These are phyloP conservation scores for Metellina segmentata DNA, from an alignment of 2,888 invertebrate species.

Conservation along the genomic window DNA sequence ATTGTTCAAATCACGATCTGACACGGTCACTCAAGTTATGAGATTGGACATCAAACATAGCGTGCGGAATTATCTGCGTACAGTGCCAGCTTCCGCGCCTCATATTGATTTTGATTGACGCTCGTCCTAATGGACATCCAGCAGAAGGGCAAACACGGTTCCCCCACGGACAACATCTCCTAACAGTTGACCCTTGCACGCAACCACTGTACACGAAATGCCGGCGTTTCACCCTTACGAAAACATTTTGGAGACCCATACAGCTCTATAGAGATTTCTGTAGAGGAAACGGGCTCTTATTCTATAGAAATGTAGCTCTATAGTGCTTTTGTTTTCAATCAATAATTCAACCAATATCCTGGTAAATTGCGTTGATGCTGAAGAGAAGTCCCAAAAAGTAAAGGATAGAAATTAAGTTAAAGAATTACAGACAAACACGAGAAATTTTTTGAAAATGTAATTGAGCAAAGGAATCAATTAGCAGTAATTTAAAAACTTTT, in stretches of 20 bases:
- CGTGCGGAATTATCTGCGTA: conserved; percentile 57
- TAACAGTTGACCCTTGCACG: conserved; percentile 39
- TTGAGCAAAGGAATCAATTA: too few relatives aligned
- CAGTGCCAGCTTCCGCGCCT: conserved; percentile 48
- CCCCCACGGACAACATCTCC: conserved; percentile 25
- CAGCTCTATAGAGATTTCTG: not conserved
- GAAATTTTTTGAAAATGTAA: too few relatives aligned
- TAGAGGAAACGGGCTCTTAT: not conserved
- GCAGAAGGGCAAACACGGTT: conserved; percentile 57
- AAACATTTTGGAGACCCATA: not conserved
- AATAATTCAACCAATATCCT: not conserved
- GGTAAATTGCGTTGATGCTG: not conserved
- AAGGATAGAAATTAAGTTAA: not conserved
- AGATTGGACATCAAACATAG: conserved; percentile 39
- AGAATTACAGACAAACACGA: not conserved
- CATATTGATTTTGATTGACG: conserved; percentile 72
- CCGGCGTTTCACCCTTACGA: not conserved
- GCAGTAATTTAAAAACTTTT: too few relatives aligned
- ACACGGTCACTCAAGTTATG: not conserved
- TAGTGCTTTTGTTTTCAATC: not conserved
- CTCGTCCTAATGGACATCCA: conserved; percentile 40
- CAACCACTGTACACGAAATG: not conserved
- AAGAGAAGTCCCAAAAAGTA: not conserved
- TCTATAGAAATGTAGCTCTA: not conserved
- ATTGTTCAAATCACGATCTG: conserved; percentile 27